Evolutionary conservation across 1,140 invertebrate genomes (phyloP), one percentile per base, ranked within the genome.

Genomic region (Ridgeia piscesae): DNA sequence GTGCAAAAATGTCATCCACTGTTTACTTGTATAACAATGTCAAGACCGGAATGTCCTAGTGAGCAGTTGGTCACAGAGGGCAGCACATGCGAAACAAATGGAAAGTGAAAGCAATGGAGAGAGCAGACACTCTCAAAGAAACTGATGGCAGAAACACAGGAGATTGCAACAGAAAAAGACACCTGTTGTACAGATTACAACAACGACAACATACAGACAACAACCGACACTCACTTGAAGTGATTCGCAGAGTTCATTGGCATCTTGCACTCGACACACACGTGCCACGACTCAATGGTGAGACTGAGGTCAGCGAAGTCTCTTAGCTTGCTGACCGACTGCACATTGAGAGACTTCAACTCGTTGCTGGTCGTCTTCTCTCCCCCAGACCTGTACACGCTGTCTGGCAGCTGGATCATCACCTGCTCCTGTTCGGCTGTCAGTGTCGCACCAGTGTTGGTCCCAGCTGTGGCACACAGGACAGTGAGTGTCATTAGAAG

Each of bases 331-430:
- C 94, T 93, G 33, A 95, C 93, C 1, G 95, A 93, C 6, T 94
- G 95, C 8, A 94, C 95, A 93, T 95, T 95, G 14, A 95, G 94
- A 0, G 95, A 95, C 93, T 95, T 95, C 33, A 95, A 92, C 31
- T 89, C 88, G 6, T 89, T 91, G 0, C 92, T 92, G 21, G 93
- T 92, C 58, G 2, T 77, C 58, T 77, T 77, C 33, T 93, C 93
- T 33, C 91, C 89, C 34, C 91, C 89, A 33, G 34, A 31, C 33
- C 34, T 8, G 17, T 14, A 34, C 89, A 4, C 89, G 91, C 42
- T 91, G 50, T 94, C 93, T 21, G 95, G 94, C 9, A 95, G 93
- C 92, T 95, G 94, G 34, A 95, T 95, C 94, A 95, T 94, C 89
- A 95, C 94, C 88, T 94, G 94, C 77, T 94, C 94, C 14, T 50